Base-by-base conservation (phyloP, 35 echinoderm and acorn worm species). In the Eucidaris tribuloides region DNA sequence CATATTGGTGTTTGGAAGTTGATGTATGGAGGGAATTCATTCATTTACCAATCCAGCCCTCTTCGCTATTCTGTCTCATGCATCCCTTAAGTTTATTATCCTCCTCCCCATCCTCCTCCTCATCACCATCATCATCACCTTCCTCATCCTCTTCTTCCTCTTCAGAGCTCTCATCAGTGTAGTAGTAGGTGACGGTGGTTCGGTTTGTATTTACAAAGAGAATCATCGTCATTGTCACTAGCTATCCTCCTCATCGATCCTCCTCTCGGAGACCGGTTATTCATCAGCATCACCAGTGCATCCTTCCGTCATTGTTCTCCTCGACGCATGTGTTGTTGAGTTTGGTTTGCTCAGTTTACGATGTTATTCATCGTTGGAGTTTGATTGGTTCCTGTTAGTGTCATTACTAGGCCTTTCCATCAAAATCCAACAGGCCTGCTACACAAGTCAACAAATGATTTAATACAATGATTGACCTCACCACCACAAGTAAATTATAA, bases 121-220 rank as follows among this genome's bases (percentile, higher is more conserved):
- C 66, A 9, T 72, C n/a, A n/a, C n/a, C 36, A 17, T 42, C 28
- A 2, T 72, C 81, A 27, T 65, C 91, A 15, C 80, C 81, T 13
- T 80, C 46, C 27, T 83, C 89, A 29, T 85, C 85, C n/a, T 85
- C 80, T 1, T 92, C 81, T 15, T 97, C 94, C 38, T 89, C 90
- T 31, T 72, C 72, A 38, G 71, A 55, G 46, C 86, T 92, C 15
- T 89, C 87, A 18, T 85, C 82, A 3, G 88, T 78, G 70, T 86
- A 86, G 40, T 86, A 92, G 79, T 88, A 97, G 4, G 78, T 89
- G 36, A 97, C 85, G 0, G 74, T 64, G 5, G 94, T 89, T 76
- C 90, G 50, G 59, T 97, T 97, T 0, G 94, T 97, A 30, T 97
- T 97, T 7, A 97, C 86, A 74, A 93, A 98, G 57, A 98, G 41